Evolutionary conservation across 2,113 vertebrate species (phyloP).

Genomic region (Damaliscus lunatus): DNA sequence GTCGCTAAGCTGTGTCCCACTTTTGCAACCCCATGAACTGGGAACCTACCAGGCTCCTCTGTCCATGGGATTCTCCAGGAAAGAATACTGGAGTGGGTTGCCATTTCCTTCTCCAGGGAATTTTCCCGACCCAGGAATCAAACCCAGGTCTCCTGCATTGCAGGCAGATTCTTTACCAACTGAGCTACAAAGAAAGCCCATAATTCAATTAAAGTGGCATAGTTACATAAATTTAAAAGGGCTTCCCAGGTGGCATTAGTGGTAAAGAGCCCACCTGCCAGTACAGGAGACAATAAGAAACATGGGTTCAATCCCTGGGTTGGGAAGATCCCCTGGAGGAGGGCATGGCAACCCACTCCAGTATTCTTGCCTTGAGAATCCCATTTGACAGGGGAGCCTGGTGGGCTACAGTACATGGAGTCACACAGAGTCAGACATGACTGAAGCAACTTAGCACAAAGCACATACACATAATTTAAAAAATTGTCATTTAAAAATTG

Average conservation of each 20-base stretch:
- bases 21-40: neutral
- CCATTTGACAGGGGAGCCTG: neutral
- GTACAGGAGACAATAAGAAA: neutral
- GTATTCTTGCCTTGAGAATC: neutral
- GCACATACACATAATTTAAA: neutral
- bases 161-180: neutral
- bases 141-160: neutral
- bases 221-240: neutral
- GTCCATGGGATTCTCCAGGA: neutral
- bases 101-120: neutral
- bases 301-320: neutral
- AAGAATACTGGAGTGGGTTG: neutral
- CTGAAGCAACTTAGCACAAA: neutral
- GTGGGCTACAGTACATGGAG: neutral
- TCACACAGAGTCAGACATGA: neutral
- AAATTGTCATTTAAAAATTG: neutral
- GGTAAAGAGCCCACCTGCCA: neutral
- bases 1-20: neutral
- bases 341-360: neutral
- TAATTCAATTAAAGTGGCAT: neutral
- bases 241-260: neutral
- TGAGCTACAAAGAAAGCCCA: neutral
- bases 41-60: neutral
- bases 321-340: neutral
- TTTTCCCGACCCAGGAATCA: neutral